Base-by-base conservation (phyloP, 1,140 invertebrate species). In the Cherax quadricarinatus region DNA sequence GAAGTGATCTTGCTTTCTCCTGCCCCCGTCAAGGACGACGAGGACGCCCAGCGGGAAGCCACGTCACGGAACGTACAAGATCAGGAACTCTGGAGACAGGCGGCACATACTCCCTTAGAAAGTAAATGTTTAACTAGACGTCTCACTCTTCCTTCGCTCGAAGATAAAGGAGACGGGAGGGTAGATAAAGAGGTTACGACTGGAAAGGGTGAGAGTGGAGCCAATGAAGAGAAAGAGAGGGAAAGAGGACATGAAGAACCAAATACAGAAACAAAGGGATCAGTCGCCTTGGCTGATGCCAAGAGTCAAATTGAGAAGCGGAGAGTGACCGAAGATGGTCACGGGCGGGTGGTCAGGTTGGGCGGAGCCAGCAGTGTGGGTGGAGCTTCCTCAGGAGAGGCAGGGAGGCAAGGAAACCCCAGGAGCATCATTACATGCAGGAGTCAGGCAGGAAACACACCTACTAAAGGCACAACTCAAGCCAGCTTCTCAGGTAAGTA, bases 1-100 rank as follows among this genome's bases (percentile, higher is more conserved):
- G 86, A 87, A 70, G 86, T 66, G 30, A 85, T 85, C 18, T 60
- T 85, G 30, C 62, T 85, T 0, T 85, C 83, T 24, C 83, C 83
- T 16, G 83, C 83, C 24, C 83, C 83, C 21, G 81, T 18, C 7
- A 49, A 66, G 49, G 86, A 79, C 12, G 70, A 86, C 66, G 85
- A 73, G 85, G 66, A 66, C 4, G 62, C 53, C 9, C 18, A 9
- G 48, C 70, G 60, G 70, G 86, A 79, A 21, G 53, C 70, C 41
- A 16, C 30, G 1, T n/a, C 51, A 14, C 9, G 75, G 85, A 49
- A 53, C 41, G 60, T 30, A 49, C 48, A 16, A 16, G 86, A 79
- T 41, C 70, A 41, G 21, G 70, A 78, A 30, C 24, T 75, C 6
- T 75, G 86, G 86, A 49, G 86, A 21, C 48, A 79, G 30, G 51